Conservation (phyloP, 2,113 vertebrate species). For the Brachyhypopomus gauderio region DNA sequence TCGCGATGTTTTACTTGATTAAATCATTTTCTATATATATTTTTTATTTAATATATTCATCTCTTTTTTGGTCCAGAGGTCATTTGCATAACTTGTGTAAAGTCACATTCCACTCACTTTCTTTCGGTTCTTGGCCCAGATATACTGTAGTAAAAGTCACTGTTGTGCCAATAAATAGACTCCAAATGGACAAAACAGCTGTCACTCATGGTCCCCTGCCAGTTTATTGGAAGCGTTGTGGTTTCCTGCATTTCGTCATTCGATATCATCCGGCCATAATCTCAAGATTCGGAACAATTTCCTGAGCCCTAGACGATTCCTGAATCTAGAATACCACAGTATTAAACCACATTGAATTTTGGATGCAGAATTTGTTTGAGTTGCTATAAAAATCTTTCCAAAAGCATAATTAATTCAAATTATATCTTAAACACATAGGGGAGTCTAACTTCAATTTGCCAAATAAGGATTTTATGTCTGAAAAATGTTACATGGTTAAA, state of each 20-base stretch:
- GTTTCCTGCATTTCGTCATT: conserved; percentile 71
- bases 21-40: conserved; percentile 31
- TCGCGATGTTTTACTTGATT: conserved; percentile 15
- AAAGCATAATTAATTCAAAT: conserved; percentile 43
- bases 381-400: conserved; percentile 51
- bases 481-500: conserved; percentile 32
- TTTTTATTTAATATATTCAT: conserved; percentile 32
- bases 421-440: conserved; percentile 36
- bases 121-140: conserved; percentile 48
- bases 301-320: conserved; percentile 58
- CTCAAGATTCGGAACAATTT: conserved; percentile 66
- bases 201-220: conserved; percentile 67
- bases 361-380: conserved; percentile 44
- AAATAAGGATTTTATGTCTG: conserved; percentile 29
- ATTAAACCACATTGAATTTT: conserved; percentile 51
- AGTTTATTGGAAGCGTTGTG: conserved; percentile 68
- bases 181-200: conserved; percentile 68
- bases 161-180: conserved; percentile 57
- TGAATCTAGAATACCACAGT: conserved; percentile 50
- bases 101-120: conserved; percentile 54
- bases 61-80: conserved; percentile 27
- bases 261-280: conserved; percentile 61
- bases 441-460: conserved; percentile 28
- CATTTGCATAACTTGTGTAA: conserved; percentile 57
- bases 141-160: conserved; percentile 56